Evolutionary conservation across 2,797 vertebrate genomes (phyloP).

Genomic region (Melanotaenia maccullochi): DNA sequence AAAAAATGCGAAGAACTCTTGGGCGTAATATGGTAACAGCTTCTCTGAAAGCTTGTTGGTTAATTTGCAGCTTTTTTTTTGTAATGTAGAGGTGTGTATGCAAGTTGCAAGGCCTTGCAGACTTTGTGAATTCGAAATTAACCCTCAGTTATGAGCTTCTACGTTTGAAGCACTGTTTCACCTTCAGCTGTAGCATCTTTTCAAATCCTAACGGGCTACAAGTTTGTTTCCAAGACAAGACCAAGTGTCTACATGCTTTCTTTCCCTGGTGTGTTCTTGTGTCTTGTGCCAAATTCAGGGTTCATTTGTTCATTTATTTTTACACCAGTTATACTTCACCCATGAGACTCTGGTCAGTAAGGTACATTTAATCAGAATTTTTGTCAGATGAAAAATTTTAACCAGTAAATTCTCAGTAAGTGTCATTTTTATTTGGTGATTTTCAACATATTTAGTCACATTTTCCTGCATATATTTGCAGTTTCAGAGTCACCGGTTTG

Average conservation of each 20-base stretch:
- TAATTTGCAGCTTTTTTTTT: conserved; percentile 54
- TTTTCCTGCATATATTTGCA: too few relatives aligned
- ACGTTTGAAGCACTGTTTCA: conserved; percentile 31
- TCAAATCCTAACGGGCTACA: conserved; percentile 32
- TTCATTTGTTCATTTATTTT: background rate
- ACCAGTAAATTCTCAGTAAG: too few relatives aligned
- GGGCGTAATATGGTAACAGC: conserved; percentile 47
- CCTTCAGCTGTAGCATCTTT: conserved; percentile 34
- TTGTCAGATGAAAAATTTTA: background rate
- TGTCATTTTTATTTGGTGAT: too few relatives aligned
- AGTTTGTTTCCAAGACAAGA: conserved; percentile 22
- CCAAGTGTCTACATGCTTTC: background rate
- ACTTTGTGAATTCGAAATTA: conserved; percentile 45
- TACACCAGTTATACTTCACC: background rate
- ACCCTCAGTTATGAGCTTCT: conserved; percentile 43
- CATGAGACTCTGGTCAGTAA: background rate
- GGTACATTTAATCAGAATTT: background rate
- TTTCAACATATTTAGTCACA: too few relatives aligned
- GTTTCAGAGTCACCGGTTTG: too few relatives aligned
- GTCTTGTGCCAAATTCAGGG: background rate
- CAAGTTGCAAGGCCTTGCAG: conserved; percentile 32
- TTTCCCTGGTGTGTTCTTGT: background rate
- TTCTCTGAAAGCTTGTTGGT: conserved; percentile 36
- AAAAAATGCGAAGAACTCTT: conserved; percentile 28
- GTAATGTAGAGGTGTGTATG: conserved; percentile 21